Percentiles rank a stretch among this genome's conserved stretches.
These are phyloP conservation scores for Charina bottae DNA, from an alignment of 2,113 vertebrate species.

Conservation along the genomic window DNA sequence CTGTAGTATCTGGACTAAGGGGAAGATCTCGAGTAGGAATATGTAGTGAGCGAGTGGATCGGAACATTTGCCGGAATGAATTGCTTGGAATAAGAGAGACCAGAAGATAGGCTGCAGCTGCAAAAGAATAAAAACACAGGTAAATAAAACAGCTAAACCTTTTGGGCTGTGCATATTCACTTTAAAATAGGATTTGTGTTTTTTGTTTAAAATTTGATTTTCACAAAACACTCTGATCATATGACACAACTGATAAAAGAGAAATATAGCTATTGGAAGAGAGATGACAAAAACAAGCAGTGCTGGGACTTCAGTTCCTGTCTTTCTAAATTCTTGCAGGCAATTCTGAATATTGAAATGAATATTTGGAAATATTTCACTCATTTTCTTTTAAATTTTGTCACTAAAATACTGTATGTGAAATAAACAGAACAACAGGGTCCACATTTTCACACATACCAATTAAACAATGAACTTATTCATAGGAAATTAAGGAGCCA, in stretches of 20 bases:
- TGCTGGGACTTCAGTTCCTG: background rate
- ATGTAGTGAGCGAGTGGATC: slow-evolving; percentile 96
- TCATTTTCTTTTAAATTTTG: background rate
- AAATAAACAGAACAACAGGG: background rate
- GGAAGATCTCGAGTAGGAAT: slow-evolving; percentile 95
- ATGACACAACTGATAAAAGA: background rate
- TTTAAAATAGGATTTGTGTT: slow-evolving; percentile 22
- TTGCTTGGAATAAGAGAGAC: slow-evolving; percentile 99
- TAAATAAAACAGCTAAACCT: slow-evolving; percentile 57
- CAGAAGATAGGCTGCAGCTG: slow-evolving; percentile 98
- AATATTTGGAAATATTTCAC: background rate
- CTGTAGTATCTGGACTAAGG: slow-evolving; percentile 95
- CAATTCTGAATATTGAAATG: background rate
- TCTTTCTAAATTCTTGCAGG: background rate
- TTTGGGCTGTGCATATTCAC: slow-evolving; percentile 6
- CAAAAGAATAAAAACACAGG: slow-evolving; percentile 59
- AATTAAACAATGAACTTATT: background rate
- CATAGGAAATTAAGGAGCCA: background rate
- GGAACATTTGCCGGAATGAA: slow-evolving; percentile 99
- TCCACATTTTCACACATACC: background rate
- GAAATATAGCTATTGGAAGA: background rate
- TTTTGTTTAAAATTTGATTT: background rate
- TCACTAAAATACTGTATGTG: background rate
- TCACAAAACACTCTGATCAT: background rate
- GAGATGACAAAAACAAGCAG: background rate